Percentiles rank a stretch among this genome's conserved stretches.
Conservation (phyloP, 1,140 invertebrate species). For the Panulirus ornatus region DNA sequence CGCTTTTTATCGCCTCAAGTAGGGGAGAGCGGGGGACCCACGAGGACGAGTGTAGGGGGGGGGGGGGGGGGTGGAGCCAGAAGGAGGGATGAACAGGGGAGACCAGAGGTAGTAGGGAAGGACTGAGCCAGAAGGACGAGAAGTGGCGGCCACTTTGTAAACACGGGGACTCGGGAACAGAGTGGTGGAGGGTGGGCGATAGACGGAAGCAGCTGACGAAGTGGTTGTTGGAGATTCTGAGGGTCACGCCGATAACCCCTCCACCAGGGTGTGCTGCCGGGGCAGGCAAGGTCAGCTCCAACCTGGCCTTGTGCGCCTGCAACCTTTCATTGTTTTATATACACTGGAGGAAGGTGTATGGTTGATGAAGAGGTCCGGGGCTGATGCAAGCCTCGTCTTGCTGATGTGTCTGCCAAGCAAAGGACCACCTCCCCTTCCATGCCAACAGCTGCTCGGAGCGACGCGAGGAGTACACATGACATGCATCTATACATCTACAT, state of each 20-base stretch:
- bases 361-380: conserved; percentile 16
- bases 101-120: neutral
- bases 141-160: neutral
- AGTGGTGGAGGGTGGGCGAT: neutral
- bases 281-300: neutral
- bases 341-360: conserved; percentile 36
- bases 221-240: neutral
- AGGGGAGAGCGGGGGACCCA: neutral
- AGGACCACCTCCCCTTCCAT: neutral
- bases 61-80: neutral
- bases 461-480: no score
- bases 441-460: no score
- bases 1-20: conserved; percentile 47
- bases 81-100: no score
- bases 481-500: no score
- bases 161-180: no score
- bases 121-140: neutral
- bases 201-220: conserved; percentile 22
- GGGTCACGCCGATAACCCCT: conserved; percentile 32
- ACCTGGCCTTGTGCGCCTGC: neutral
- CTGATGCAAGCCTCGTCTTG: neutral
- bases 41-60: neutral
- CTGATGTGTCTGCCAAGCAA: conserved; percentile 1
- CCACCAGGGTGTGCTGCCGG: conserved; percentile 13
- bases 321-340: conserved; percentile 50